Conservation (phyloP, 2,888 invertebrate species). For the Orchesella flavescens region DNA sequence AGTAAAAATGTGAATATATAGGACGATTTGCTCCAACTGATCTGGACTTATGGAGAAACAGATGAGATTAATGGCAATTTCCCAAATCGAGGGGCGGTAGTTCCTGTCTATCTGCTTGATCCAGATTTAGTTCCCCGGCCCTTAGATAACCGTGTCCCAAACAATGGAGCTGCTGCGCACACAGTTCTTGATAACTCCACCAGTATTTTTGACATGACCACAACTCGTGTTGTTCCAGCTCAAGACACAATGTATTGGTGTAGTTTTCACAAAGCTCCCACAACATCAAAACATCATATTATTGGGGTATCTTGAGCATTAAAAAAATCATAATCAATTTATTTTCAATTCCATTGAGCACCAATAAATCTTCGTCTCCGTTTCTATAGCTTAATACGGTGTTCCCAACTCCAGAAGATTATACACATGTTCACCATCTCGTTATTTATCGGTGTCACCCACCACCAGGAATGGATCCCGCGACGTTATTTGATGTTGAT, state of each 20-base stretch:
- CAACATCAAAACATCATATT: constrained; percentile 6
- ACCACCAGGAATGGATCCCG: constrained; percentile 24
- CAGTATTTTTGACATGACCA: not conserved
- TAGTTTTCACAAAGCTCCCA: constrained; percentile 22
- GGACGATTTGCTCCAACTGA: constrained; percentile 5
- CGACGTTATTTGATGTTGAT: not conserved
- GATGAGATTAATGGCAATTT: constrained; percentile 35
- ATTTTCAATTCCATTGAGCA: too few relatives aligned
- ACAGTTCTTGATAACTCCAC: not conserved
- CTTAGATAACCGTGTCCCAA: not conserved
- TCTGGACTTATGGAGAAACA: constrained; percentile 41
- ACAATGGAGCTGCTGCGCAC: not conserved
- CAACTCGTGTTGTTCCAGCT: not conserved
- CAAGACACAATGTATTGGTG: constrained; percentile 31
- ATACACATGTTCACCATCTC: constrained; percentile 41
- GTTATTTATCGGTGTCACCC: constrained; percentile 27
- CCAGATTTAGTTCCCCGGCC: not conserved
- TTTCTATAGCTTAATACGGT: not conserved
- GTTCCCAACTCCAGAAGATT: not conserved
- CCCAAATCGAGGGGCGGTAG: constrained; percentile 30
- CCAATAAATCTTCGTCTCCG: too few relatives aligned
- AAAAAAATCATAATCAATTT: not conserved
- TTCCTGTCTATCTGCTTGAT: not conserved
- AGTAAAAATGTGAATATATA: not conserved
- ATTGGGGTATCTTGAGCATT: constrained; percentile 19